Evolutionary conservation across 92 coral and sea anemone genomes (phyloP).

Genomic region (Hydrozoanthus gracilis): DNA sequence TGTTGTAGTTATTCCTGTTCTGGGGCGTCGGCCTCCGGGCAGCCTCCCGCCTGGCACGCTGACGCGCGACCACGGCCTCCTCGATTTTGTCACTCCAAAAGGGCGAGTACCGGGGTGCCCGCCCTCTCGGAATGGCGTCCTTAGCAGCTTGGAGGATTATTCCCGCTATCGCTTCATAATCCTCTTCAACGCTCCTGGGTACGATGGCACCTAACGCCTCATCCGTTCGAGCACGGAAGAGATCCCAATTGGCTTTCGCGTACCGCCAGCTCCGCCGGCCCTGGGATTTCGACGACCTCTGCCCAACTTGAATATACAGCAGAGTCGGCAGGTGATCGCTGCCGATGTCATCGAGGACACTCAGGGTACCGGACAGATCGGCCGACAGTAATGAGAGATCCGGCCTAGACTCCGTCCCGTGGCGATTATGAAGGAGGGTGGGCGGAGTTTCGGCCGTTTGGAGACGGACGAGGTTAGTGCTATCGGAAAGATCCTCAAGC

Average conservation of each 20-base stretch:
- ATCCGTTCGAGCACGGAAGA: background rate
- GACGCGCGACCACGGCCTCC: background rate
- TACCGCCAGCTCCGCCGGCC: background rate
- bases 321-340: background rate
- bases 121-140: background rate
- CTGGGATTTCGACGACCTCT: background rate
- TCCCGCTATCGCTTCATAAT: background rate
- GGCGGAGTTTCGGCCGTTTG: constrained; percentile 27
- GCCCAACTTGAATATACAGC: background rate
- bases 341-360: background rate
- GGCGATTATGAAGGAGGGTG: background rate
- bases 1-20: background rate
- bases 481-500: constrained; percentile 1
- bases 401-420: constrained; percentile 30
- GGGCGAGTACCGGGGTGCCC: background rate
- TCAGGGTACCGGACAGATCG: constrained; percentile 5
- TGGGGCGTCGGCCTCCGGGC: constrained; percentile 3
- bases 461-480: constrained; percentile 17
- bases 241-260: background rate
- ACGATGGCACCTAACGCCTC: background rate
- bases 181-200: background rate
- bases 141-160: background rate
- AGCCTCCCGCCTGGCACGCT: background rate
- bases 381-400: constrained; percentile 24
- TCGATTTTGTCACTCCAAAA: background rate